Base-by-base conservation (phyloP, 1,140 invertebrate species). In the Drosophila mauritiana region DNA sequence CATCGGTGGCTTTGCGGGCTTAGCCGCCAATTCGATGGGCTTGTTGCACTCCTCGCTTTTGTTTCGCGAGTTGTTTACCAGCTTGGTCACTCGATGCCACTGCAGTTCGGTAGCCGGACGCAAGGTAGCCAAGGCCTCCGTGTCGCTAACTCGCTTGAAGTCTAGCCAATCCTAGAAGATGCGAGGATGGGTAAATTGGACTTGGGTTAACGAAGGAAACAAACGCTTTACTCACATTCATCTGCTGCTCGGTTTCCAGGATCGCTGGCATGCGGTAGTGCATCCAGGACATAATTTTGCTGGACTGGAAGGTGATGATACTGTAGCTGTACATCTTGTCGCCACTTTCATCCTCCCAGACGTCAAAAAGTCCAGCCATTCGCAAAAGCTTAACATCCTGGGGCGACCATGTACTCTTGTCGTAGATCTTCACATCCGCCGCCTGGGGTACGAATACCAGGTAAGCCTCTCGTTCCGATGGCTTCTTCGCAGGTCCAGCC, bases 231-330 rank as follows among this genome's bases (percentile, higher is more conserved):
- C 91, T 92, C 91, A 95, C 95, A 72, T 94, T 91, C 73, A 96
- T 93, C 92, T 96, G 94, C 90, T 96, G 93, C 31, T 96, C 94
- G 48, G 93, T 94, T 31, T 95, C 94, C 20, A 97, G 92, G 81
- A 97, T 94, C 34, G 96, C 95, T 55, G 97, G 97, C 94, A 96
- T 96, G 86, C 97, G 94, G 81, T 97, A 94, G 93, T 98, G 97
- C 48, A 97, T 92, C 94, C 95, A 96, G 34, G 94, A 93, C 48
- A 97, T 92, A 12, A 95, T 94, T 22, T 94, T 85, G 59, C 96
- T 96, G 2, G 96, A 95, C 49, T 96, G 95, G 93, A 95, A 96
- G 34, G 97, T 98, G 40, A 97, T 95, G 6, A 97, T 92, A 39
- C 95, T 94, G 91, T 96, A 97, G 73, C 95, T 96, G 78, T 96